Conservation (phyloP, 2,888 invertebrate species). For the Lasioglossum figueresi region DNA sequence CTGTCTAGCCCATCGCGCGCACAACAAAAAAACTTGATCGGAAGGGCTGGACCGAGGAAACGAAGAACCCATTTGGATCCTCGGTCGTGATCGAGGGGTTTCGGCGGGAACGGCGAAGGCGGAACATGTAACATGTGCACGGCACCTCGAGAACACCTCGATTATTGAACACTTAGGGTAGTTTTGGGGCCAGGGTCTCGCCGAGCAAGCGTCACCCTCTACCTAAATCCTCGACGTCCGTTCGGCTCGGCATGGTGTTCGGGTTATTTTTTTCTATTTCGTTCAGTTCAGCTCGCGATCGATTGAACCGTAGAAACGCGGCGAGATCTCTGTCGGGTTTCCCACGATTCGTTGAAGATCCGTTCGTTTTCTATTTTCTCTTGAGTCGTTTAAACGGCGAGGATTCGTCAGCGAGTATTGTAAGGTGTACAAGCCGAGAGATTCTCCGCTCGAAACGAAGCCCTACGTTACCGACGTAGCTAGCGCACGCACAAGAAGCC, state of each 20-base stretch:
- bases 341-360: background rate
- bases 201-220: conserved; percentile 66
- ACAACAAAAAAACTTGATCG: conserved; percentile 64
- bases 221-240: conserved; percentile 37
- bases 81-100: conserved; percentile 9
- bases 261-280: too few species aligned
- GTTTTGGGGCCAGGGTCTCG: conserved; percentile 77
- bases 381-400: conserved; percentile 16
- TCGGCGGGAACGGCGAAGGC: conserved; percentile 59
- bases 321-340: background rate
- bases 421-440: conserved; percentile 1
- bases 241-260: conserved; percentile 1
- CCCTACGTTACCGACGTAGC: conserved; percentile 29
- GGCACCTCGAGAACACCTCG: conserved; percentile 77
- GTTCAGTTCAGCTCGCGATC: background rate
- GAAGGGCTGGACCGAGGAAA: conserved; percentile 65
- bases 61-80: conserved; percentile 26
- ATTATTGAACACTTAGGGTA: conserved; percentile 83
- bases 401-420: conserved; percentile 13
- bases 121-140: conserved; percentile 74
- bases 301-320: background rate
- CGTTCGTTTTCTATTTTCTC: background rate
- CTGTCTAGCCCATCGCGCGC: conserved; percentile 59
- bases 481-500: conserved; percentile 34
- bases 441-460: conserved; percentile 44